Evolutionary conservation across 2,888 invertebrate species (phyloP).

Genomic region (Meiosimyza platycephala): DNA sequence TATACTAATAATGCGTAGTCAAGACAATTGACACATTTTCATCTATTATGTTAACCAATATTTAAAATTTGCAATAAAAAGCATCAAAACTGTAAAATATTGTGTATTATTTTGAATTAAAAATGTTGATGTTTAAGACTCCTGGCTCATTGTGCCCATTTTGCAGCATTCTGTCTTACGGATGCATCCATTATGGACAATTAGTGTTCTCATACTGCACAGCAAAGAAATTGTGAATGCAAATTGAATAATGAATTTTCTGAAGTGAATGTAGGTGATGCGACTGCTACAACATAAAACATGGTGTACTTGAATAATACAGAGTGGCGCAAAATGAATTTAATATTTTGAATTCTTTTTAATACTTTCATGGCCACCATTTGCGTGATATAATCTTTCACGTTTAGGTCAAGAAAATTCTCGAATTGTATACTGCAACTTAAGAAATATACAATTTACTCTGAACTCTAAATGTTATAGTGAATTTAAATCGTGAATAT

Average conservation of each 20-base stretch:
- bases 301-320: no score
- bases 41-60: constrained; percentile 20
- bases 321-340: no score
- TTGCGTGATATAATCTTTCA: no score
- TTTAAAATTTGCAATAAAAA: constrained; percentile 31
- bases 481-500: no score
- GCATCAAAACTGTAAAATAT: constrained; percentile 17
- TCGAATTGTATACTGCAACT: no score
- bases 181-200: constrained; percentile 22
- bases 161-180: neutral
- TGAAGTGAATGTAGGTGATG: constrained; percentile 3
- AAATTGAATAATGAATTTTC: constrained; percentile 19
- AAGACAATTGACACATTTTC: constrained; percentile 8
- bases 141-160: neutral
- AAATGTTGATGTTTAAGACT: neutral
- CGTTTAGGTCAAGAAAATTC: no score
- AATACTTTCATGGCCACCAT: no score
- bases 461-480: no score
- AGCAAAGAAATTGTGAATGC: constrained; percentile 16
- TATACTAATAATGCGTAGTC: neutral
- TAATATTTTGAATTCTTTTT: no score
- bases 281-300: no score
- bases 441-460: no score
- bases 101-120: neutral
- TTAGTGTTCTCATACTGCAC: neutral